These are phyloP conservation scores for Oedothorax gibbosus DNA, from an alignment of 1,140 invertebrate species.

Conservation along the genomic window DNA sequence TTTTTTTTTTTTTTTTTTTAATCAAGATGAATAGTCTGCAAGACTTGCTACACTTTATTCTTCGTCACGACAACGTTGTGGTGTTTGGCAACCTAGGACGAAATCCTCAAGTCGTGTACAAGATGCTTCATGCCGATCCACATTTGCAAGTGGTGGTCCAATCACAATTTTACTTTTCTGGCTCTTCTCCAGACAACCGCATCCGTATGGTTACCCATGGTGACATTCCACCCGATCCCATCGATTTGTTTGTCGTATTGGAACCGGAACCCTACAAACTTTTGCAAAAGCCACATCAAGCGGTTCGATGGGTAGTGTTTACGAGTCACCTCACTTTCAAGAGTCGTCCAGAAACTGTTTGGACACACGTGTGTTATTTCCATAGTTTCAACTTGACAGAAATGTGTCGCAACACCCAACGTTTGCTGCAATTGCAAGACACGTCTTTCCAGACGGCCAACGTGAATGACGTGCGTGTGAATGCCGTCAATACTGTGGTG, in stretches of 20 bases:
- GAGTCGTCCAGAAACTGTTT: background rate
- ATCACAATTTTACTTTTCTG: background rate
- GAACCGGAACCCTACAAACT: background rate
- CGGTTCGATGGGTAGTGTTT: background rate
- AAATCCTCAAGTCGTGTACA: background rate
- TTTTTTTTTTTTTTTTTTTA: background rate
- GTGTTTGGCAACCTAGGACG: conserved; percentile 16
- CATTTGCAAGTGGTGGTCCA: background rate
- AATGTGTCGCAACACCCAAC: background rate
- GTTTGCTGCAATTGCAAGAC: background rate
- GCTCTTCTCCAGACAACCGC: background rate
- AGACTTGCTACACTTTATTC: conserved; percentile 6
- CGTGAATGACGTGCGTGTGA: background rate
- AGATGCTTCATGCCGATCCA: background rate
- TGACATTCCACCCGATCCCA: background rate
- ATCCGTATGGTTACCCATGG: background rate
- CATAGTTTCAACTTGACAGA: background rate
- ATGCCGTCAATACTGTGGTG: background rate
- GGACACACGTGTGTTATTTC: background rate
- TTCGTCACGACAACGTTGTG: background rate
- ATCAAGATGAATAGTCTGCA: background rate
- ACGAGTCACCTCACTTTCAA: background rate
- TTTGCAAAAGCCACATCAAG: background rate
- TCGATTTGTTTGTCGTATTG: background rate
- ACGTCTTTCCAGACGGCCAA: background rate